Conservation (phyloP, 2,113 vertebrate species). For the Cairina moschata region DNA sequence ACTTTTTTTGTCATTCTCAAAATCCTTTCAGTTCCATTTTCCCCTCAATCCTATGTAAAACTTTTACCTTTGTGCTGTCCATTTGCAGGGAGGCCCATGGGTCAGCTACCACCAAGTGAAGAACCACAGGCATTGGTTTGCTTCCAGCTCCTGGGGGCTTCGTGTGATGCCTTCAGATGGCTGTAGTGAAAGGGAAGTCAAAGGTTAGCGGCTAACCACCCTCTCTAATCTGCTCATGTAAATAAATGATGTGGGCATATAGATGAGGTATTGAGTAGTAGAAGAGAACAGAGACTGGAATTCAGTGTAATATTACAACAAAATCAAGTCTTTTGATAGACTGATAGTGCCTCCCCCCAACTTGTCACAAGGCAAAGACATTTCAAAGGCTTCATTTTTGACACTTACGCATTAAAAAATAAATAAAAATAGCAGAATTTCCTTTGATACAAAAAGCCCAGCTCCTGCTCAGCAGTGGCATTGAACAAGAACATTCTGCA, state of each 20-base stretch:
- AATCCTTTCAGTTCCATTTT: not conserved
- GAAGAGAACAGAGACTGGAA: not conserved
- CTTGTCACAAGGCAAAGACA: not conserved
- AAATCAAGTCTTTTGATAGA: not conserved
- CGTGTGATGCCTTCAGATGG: not conserved
- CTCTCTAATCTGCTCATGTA: not conserved
- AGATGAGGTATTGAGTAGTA: not conserved
- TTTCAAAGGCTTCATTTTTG: slow-evolving; percentile 3
- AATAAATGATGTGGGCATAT: not conserved
- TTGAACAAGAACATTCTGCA: slow-evolving; percentile 27
- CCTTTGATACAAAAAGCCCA: not conserved
- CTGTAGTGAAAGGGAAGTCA: not conserved
- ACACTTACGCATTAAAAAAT: slow-evolving; percentile 4
- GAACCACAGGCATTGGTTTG: not conserved
- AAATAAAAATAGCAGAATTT: slow-evolving; percentile 22
- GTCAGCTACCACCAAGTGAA: not conserved
- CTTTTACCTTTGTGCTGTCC: fast-evolving
- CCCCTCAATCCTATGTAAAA: not conserved
- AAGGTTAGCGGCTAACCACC: not conserved
- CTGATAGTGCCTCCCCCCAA: not conserved
- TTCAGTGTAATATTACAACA: not conserved
- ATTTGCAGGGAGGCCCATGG: not conserved
- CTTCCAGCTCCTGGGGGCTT: not conserved
- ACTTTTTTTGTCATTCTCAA: not conserved
- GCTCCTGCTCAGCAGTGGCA: not conserved